Evolutionary conservation across 2,797 vertebrate species (phyloP).

Genomic region (Chelmon rostratus): DNA sequence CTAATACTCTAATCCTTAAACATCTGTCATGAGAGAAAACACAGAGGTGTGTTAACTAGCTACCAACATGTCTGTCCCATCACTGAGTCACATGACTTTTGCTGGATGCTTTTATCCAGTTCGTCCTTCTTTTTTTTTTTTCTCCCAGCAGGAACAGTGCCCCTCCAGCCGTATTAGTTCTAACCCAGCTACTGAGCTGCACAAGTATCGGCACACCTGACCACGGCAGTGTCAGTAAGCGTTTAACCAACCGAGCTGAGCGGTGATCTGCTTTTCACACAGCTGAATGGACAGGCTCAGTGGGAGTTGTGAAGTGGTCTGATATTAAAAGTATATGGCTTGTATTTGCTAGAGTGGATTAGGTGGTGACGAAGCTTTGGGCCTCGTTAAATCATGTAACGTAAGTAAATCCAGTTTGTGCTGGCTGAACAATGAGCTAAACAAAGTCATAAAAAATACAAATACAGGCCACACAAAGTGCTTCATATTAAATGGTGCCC

Average conservation of each 20-base stretch:
- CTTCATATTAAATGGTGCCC: not conserved
- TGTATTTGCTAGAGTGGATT: not conserved
- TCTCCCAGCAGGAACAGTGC: not conserved
- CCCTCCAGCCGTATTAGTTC: slow-evolving; percentile 9
- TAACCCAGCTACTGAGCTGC: slow-evolving; percentile 6
- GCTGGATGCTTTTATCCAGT: not conserved
- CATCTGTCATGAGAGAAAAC: too few species aligned
- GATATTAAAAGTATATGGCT: not conserved
- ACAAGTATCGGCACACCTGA: not conserved
- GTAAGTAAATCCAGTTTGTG: too few species aligned
- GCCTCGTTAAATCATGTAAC: slow-evolving; percentile 5
- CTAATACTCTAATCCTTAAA: too few species aligned
- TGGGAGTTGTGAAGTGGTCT: not conserved
- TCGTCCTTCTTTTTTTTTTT: not conserved
- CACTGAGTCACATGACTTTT: too few species aligned
- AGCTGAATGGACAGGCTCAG: slow-evolving; percentile 2
- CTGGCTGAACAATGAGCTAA: not conserved
- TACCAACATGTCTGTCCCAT: too few species aligned
- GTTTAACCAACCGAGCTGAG: not conserved
- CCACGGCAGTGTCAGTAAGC: not conserved
- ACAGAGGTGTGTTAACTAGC: too few species aligned
- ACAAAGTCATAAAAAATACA: too few species aligned
- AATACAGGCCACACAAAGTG: not conserved
- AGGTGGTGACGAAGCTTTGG: not conserved
- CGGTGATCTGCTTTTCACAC: not conserved